Conservation (phyloP, 2,113 vertebrate species). For the Saimiri boliviensis region DNA sequence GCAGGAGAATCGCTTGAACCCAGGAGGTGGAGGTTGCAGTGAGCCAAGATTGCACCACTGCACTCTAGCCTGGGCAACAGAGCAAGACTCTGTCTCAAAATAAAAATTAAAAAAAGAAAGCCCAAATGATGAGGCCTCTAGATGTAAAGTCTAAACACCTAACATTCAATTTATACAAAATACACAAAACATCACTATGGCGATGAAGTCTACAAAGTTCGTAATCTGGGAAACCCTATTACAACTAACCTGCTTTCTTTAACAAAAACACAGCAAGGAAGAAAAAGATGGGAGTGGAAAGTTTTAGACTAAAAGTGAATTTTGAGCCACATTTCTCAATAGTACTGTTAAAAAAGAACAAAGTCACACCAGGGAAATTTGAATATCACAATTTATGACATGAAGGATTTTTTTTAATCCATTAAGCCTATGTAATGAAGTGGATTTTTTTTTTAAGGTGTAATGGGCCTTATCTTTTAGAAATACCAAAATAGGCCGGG, state of each 20-base stretch:
- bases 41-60: too few species aligned
- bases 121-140: neutral
- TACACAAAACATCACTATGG: neutral
- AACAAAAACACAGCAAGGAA: neutral
- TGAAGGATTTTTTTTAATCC: neutral
- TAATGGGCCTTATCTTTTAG: neutral
- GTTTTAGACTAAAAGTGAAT: neutral
- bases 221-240: neutral
- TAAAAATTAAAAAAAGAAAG: neutral
- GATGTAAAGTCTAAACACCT: neutral
- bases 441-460: neutral
- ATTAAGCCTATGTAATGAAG: too few species aligned
- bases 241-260: neutral
- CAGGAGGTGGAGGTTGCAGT: too few species aligned
- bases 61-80: too few species aligned
- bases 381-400: neutral
- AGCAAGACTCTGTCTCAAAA: too few species aligned
- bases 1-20: too few species aligned
- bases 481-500: constrained; percentile 15
- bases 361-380: neutral
- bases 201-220: neutral
- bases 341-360: neutral
- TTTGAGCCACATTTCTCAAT: neutral
- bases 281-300: neutral
- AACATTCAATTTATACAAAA: neutral